Evolutionary conservation across 2,113 vertebrate species (phyloP).

Genomic region (Myotis davidii): DNA sequence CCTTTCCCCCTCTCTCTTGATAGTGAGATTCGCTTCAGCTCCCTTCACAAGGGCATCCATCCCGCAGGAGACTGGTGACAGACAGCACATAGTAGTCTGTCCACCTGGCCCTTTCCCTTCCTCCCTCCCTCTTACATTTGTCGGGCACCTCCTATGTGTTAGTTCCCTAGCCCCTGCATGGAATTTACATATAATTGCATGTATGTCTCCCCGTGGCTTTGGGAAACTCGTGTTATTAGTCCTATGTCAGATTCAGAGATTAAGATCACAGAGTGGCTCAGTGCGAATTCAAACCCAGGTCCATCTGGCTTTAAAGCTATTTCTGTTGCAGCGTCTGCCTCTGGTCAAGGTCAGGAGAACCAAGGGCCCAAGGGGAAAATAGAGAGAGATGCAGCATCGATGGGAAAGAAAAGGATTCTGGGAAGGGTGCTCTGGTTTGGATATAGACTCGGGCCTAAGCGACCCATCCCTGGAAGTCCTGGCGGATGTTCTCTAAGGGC

Average conservation of each 20-base stretch:
- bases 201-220: background rate
- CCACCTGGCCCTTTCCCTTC: background rate
- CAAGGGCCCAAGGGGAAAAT: conserved; percentile 56
- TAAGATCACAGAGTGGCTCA: background rate
- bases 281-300: background rate
- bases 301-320: background rate
- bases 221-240: background rate
- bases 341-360: conserved; percentile 46
- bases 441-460: conserved; percentile 54
- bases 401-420: background rate
- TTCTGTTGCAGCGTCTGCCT: background rate
- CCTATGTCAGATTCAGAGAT: conserved; percentile 8
- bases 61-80: background rate
- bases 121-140: background rate
- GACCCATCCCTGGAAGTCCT: background rate
- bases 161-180: background rate
- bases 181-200: background rate
- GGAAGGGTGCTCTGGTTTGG: conserved; percentile 44
- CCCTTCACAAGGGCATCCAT: background rate
- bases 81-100: background rate
- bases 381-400: background rate
- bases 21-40: background rate
- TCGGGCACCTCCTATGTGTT: background rate
- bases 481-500: background rate
- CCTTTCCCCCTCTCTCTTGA: background rate